Conservation (phyloP, 2,888 invertebrate species). For the Troglohyphantes excavatus region DNA sequence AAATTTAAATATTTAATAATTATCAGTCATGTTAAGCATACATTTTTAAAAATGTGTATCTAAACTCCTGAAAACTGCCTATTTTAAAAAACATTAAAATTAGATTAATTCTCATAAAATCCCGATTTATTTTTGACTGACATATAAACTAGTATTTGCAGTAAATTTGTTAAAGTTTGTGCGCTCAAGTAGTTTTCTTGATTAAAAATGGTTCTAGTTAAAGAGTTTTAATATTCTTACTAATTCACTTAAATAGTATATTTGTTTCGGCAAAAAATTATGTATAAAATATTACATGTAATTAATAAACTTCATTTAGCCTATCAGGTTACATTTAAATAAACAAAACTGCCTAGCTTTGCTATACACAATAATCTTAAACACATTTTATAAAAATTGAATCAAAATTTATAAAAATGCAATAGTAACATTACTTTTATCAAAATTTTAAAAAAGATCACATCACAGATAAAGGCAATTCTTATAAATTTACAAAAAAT, state of each 20-base stretch:
- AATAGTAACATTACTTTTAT: constrained; percentile 52
- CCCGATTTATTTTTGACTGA: too few relatives aligned
- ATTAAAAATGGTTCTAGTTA: background rate
- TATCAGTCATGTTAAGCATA: too few relatives aligned
- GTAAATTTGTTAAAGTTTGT: background rate
- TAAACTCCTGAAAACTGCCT: too few relatives aligned
- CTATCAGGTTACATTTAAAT: background rate
- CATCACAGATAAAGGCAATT: constrained; percentile 72
- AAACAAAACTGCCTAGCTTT: constrained; percentile 25
- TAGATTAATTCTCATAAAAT: too few relatives aligned
- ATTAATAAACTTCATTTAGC: background rate
- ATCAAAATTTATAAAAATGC: constrained; percentile 54
- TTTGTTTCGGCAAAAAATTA: background rate
- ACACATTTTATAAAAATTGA: constrained; percentile 57
- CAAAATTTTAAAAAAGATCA: constrained; percentile 73
- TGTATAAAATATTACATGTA: background rate
- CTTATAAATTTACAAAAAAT: constrained; percentile 63
- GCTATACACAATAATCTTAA: constrained; percentile 15
- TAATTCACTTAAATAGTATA: background rate
- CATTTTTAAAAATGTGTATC: too few relatives aligned
- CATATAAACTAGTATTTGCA: too few relatives aligned
- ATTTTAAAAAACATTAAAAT: too few relatives aligned
- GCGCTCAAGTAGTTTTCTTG: background rate
- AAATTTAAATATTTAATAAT: too few relatives aligned
- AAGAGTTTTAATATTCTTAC: background rate